phyloP scores from a whole-genome alignment of 2,113 vertebrate genomes.

The Coreoperca whiteheadi region DNA sequence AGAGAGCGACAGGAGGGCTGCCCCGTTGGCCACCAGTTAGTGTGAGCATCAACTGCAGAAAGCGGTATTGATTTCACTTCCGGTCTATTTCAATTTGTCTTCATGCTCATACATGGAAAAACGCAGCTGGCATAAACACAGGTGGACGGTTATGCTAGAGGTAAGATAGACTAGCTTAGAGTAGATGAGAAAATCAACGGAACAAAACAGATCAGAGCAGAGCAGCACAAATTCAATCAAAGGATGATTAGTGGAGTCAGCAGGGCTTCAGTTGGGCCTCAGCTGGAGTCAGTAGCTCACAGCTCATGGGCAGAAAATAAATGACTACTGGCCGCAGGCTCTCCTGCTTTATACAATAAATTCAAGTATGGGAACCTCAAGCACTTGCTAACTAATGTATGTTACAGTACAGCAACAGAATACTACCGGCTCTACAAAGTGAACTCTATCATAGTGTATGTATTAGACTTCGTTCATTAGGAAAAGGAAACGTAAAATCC shows the following conservation, averaged over 20 bases:
- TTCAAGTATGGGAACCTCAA: conserved; percentile 22
- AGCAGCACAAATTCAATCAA: conserved; percentile 42
- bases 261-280: conserved; percentile 36
- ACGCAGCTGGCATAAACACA: not conserved
- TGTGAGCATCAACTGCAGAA: conserved; percentile 4
- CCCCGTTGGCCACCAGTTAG: not conserved
- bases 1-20: conserved; percentile 3
- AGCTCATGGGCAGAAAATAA: conserved; percentile 47
- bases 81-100: conserved; percentile 3
- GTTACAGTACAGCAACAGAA: conserved; percentile 29
- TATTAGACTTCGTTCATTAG: conserved; percentile 2
- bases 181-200: conserved; percentile 23
- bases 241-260: conserved; percentile 53
- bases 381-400: conserved; percentile 21
- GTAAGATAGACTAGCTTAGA: not conserved
- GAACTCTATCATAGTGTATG: conserved; percentile 2
- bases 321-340: conserved; percentile 23
- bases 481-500: conserved; percentile 18
- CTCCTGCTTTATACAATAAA: conserved; percentile 15
- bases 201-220: conserved; percentile 35
- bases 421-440: not conserved
- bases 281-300: conserved; percentile 53
- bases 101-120: conserved; percentile 9
- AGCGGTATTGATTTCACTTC: conserved; percentile 17
- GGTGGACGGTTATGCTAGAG: not conserved